Percentiles rank a stretch among this genome's conserved stretches.
These are phyloP conservation scores for Cryptoprocta ferox DNA, from an alignment of 2,797 vertebrate genomes.

Conservation along the genomic window DNA sequence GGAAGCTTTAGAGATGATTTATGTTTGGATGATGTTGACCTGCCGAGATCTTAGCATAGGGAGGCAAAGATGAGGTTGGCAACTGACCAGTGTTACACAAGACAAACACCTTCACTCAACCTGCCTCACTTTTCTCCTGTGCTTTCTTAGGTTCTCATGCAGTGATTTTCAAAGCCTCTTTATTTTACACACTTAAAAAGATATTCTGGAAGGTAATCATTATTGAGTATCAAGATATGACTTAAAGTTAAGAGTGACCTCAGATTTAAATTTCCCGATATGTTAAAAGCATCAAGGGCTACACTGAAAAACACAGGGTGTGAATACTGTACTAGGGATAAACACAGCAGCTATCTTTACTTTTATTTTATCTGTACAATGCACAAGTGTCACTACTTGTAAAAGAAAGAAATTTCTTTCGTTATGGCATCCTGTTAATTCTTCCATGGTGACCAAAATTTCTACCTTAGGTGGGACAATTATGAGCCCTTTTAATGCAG, in stretches of 20 bases:
- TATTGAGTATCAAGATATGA: neutral
- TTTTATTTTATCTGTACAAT: neutral
- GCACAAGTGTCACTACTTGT: neutral
- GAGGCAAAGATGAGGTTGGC: neutral
- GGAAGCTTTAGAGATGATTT: neutral
- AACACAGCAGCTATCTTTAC: neutral
- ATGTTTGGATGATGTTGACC: neutral
- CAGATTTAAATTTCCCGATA: neutral
- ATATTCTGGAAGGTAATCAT: neutral
- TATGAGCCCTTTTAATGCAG: neutral
- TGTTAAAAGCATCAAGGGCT: neutral
- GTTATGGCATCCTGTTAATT: neutral
- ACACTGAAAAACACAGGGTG: neutral
- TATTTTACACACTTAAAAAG: neutral
- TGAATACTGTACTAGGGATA: neutral
- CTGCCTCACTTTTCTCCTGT: neutral
- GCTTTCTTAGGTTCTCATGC: neutral
- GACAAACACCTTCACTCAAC: neutral
- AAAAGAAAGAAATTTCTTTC: conserved; percentile 7
- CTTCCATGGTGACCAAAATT: neutral
- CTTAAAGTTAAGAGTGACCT: neutral
- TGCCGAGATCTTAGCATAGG: neutral
- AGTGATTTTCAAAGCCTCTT: neutral
- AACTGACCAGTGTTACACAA: neutral
- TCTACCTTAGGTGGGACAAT: neutral